These are phyloP conservation scores for Phalera bucephala DNA, from an alignment of 2,888 invertebrate species.

Conservation along the genomic window DNA sequence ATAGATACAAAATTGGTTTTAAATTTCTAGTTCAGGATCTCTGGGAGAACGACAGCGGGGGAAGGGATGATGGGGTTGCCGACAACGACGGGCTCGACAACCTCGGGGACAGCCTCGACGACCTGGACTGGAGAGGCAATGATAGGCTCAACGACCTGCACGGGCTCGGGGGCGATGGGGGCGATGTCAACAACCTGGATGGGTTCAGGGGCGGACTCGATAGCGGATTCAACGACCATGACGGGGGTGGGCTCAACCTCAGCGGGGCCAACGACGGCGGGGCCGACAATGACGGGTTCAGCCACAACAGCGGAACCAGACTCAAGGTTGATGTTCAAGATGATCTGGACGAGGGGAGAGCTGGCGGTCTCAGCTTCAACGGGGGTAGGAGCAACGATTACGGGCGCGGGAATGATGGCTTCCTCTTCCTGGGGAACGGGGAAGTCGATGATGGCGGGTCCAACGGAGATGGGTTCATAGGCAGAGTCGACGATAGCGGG, in stretches of 20 bases:
- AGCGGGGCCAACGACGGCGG: slow-evolving; percentile 15
- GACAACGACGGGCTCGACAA: slow-evolving; percentile 7
- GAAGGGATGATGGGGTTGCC: slow-evolving; percentile 9
- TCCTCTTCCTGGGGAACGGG: slow-evolving; percentile 21
- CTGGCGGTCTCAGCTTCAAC: slow-evolving; percentile 6
- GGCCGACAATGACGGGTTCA: slow-evolving; percentile 16
- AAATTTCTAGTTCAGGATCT: slow-evolving; percentile 21
- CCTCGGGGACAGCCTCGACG: slow-evolving; percentile 10
- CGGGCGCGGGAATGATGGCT: slow-evolving; percentile 9
- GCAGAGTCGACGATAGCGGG: slow-evolving; percentile 26
- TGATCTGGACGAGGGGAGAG: slow-evolving; percentile 42
- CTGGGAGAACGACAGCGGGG: too few relatives aligned
- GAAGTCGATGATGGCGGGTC: slow-evolving; percentile 32
- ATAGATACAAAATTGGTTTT: slow-evolving; percentile 3
- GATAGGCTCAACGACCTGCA: slow-evolving; percentile 3
- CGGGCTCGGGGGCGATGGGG: slow-evolving; percentile 13
- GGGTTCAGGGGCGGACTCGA: slow-evolving; percentile 8
- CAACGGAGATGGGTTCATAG: slow-evolving; percentile 23
- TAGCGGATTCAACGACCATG: slow-evolving; percentile 13
- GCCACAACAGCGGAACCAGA: slow-evolving; percentile 13
- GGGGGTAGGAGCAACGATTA: slow-evolving; percentile 13
- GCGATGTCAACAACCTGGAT: slow-evolving; percentile 2
- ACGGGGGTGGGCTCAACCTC: slow-evolving; percentile 15
- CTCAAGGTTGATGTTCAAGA: slow-evolving; percentile 41
- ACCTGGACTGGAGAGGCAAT: neutral